phyloP scores from a whole-genome alignment of 2,797 vertebrate species.

The Columba guinea region DNA sequence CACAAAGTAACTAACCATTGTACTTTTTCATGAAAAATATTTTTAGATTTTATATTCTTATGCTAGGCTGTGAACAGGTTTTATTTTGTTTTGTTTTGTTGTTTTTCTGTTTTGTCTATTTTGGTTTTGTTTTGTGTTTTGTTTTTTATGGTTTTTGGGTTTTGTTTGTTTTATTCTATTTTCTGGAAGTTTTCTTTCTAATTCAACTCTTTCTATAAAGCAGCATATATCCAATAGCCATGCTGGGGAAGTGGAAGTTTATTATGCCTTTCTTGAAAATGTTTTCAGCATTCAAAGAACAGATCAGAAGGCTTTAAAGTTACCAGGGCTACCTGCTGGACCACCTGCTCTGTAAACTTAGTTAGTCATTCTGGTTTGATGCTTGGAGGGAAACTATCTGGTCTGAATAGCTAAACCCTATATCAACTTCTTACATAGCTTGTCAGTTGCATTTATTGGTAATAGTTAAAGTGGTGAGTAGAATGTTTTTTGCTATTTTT shows the following conservation, averaged over 20 bases:
- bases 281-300: background rate
- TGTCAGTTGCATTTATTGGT: background rate
- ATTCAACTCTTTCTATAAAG: background rate
- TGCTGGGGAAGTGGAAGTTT: background rate
- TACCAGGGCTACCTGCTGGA: background rate
- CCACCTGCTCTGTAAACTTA: background rate
- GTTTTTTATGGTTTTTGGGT: fast-evolving
- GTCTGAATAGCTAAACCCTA: background rate
- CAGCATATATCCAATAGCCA: background rate
- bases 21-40: background rate
- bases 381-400: background rate
- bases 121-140: too few relatives aligned
- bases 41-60: background rate
- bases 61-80: background rate
- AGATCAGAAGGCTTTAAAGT: background rate
- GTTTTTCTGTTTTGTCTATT: background rate
- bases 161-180: too few relatives aligned
- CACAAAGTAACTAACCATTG: background rate
- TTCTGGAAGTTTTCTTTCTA: background rate
- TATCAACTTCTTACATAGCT: background rate
- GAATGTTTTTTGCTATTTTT: background rate
- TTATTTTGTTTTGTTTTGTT: too few relatives aligned
- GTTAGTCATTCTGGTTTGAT: background rate
- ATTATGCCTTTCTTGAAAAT: background rate
- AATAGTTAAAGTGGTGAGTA: background rate